phyloP scores from a whole-genome alignment of 92 coral and sea anemone species.

The Bergia puertoricense region DNA sequence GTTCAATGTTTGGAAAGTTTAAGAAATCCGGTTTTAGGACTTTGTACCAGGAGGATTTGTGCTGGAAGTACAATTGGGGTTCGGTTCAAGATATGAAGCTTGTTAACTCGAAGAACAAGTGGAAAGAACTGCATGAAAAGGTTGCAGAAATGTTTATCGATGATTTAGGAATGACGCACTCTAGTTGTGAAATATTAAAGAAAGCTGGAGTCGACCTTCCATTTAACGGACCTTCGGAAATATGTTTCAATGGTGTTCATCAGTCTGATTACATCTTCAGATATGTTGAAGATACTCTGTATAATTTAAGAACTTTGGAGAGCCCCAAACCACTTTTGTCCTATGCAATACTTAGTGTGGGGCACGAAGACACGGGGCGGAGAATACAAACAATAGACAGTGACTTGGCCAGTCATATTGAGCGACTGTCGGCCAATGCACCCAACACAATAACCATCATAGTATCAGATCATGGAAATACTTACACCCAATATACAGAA shows the following conservation, averaged over 20 bases:
- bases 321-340: conserved; percentile 29
- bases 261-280: conserved; percentile 5
- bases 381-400: conserved; percentile 40
- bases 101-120: not conserved
- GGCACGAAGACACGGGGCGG: conserved; percentile 30
- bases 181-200: not conserved
- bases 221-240: not conserved
- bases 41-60: conserved; percentile 47
- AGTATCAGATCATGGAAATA: conserved; percentile 48
- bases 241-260: conserved; percentile 21
- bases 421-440: not conserved
- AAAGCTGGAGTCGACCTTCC: not conserved
- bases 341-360: conserved; percentile 28
- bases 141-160: conserved; percentile 26
- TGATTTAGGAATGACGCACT: not conserved
- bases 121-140: conserved; percentile 6
- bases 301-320: conserved; percentile 10
- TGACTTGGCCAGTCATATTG: conserved; percentile 21
- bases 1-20: conserved; percentile 34
- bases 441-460: conserved; percentile 36
- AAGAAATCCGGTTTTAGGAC: conserved; percentile 39
- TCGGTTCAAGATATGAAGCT: conserved; percentile 16
- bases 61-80: conserved; percentile 37
- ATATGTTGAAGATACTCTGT: conserved; percentile 4
- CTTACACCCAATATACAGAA: conserved; percentile 35